phyloP scores from a whole-genome alignment of 2,797 vertebrate genomes.

The Dallia pectoralis region DNA sequence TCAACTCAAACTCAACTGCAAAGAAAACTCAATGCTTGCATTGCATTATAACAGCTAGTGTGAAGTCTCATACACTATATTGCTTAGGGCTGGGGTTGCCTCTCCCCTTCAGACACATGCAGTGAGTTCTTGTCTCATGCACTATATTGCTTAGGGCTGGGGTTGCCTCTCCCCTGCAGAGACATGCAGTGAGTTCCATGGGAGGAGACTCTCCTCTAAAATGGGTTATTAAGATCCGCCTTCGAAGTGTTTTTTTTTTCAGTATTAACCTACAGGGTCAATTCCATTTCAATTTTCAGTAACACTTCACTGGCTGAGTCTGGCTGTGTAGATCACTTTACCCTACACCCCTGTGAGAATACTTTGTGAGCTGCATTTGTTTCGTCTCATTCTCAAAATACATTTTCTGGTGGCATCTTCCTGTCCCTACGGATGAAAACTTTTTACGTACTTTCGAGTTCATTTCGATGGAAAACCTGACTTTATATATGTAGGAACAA shows the following conservation, averaged over 20 bases:
- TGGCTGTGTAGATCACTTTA: background rate
- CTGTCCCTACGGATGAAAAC: background rate
- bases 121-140: background rate
- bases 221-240: background rate
- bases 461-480: constrained; percentile 2
- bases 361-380: background rate
- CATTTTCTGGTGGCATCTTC: background rate
- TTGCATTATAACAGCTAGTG: constrained; percentile 4
- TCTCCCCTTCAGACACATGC: background rate
- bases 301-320: background rate
- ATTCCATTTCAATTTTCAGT: background rate
- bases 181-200: background rate
- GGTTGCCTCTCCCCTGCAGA: background rate
- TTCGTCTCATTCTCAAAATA: background rate
- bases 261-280: background rate
- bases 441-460: background rate
- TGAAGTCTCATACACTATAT: background rate
- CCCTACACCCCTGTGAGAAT: background rate
- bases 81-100: background rate
- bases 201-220: background rate
- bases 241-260: background rate
- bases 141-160: background rate
- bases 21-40: background rate
- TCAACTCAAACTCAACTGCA: constrained; percentile 9
- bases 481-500: background rate